Evolutionary conservation across 2,797 vertebrate genomes (phyloP), one percentile per base, ranked within the genome.

Genomic region (Margarornis squamiger): DNA sequence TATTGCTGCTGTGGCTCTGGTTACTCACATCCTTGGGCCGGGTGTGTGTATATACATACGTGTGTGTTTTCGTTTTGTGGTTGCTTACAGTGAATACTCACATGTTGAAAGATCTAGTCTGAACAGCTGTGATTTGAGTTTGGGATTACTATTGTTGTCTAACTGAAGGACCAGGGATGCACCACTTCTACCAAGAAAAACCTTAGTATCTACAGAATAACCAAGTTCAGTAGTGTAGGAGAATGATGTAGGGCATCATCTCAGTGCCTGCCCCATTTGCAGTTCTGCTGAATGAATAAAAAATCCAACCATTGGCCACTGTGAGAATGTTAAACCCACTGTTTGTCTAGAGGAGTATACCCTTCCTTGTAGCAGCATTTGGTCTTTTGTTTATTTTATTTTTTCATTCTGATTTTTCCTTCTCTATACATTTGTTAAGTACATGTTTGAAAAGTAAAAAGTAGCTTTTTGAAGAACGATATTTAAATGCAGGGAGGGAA

Each of bases 21-120:
- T 63, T 66, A 19, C 18, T 52, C 9, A 1, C 38, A 12, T 49
- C 48, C 36, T 34, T 49, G 27, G 32, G 29, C 34, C 7, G 27
- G 7, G 1, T 12, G 4, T 30, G 8, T 41, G 14, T 7, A 1
- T 9, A 7, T 2, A 10, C 3, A 39, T 0, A 1, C 19, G 11
- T n/a, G 11, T n/a, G 11, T 14, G 30, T 59, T 2, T 63, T 45
- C 7, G 19, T 43, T 82, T 36, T 63, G 51, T 36, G 34, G 27
- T 36, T 62, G 30, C n/a, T 49, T 30, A 18, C 20, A 43, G 2
- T 7, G n/a, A 32, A 24, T 11, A 34, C 24, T 54, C 7, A 10
- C 21, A 3, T 11, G 4, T 18, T 66, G 59, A 58, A 71, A 34
- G 73, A 18, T 14, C 38, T 1, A n/a, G 23, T 38, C n/a, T 49